Percentiles rank a stretch among this genome's conserved stretches.
phyloP scores from a whole-genome alignment of 2,797 vertebrate species.

The Zenarchopterus dispar region DNA sequence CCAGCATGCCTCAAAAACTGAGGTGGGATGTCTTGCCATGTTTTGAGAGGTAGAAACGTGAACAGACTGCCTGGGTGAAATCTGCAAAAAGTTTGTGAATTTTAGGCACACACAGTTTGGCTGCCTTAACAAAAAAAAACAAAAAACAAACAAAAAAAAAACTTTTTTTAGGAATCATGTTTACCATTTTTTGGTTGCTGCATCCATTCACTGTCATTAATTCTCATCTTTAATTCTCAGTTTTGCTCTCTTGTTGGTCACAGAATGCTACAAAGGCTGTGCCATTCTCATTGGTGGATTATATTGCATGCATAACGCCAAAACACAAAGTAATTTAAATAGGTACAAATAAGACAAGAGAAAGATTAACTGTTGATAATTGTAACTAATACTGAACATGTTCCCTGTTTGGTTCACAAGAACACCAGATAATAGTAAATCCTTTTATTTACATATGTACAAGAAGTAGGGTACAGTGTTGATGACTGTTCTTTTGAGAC shows the following conservation, averaged over 20 bases:
- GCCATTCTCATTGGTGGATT: slow-evolving; percentile 31
- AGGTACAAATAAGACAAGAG: slow-evolving; percentile 55
- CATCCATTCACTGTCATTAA: slow-evolving; percentile 6
- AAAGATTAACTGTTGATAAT: slow-evolving; percentile 52
- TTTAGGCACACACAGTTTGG: slow-evolving; percentile 10
- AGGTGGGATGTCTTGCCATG: slow-evolving; percentile 6
- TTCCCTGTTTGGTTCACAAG: slow-evolving; percentile 68
- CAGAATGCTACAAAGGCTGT: slow-evolving; percentile 49
- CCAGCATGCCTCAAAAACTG: slow-evolving; percentile 12
- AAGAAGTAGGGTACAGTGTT: slow-evolving; percentile 57
- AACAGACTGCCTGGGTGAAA: slow-evolving; percentile 2
- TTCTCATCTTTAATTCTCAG: neutral
- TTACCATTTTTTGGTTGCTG: slow-evolving; percentile 10
- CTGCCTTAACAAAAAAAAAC: slow-evolving; percentile 3
- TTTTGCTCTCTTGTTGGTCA: slow-evolving; percentile 12
- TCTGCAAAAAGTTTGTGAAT: slow-evolving; percentile 2
- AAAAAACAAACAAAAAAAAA: slow-evolving; percentile 6
- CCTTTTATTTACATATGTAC: slow-evolving; percentile 76
- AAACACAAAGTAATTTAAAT: slow-evolving; percentile 55
- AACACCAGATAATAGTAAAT: slow-evolving; percentile 58
- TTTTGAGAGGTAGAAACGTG: slow-evolving; percentile 51
- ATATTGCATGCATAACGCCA: slow-evolving; percentile 49
- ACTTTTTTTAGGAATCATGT: neutral
- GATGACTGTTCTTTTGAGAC: slow-evolving; percentile 49
- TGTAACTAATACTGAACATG: slow-evolving; percentile 59